Evolutionary conservation across 2,888 invertebrate genomes (phyloP).

Genomic region (Tribolium freemani): DNA sequence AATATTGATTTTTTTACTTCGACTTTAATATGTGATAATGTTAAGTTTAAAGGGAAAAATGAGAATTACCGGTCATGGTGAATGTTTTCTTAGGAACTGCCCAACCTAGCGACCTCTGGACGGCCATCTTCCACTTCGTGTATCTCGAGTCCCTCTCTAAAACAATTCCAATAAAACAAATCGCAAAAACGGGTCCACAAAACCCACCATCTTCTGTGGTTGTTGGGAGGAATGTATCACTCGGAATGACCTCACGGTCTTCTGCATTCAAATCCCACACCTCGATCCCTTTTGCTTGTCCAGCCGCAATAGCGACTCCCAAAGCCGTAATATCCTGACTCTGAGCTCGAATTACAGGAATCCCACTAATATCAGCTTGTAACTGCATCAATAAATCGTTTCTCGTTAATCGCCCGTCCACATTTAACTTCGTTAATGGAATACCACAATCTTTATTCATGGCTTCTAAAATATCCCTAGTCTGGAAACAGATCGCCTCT

Average conservation of each 20-base stretch:
- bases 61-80: constrained; percentile 77
- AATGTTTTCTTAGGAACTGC: constrained; percentile 80
- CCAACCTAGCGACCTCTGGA: constrained; percentile 93
- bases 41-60: neutral
- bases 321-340: constrained; percentile 92
- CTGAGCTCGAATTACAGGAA: constrained; percentile 90
- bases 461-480: constrained; percentile 92
- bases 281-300: constrained; percentile 76
- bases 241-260: constrained; percentile 73
- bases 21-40: too few relatives aligned
- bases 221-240: constrained; percentile 86
- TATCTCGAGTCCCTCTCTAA: constrained; percentile 83
- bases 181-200: neutral
- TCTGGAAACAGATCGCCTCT: constrained; percentile 97
- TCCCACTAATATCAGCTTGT: constrained; percentile 94
- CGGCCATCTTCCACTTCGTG: constrained; percentile 95
- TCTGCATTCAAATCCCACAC: constrained; percentile 78
- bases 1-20: too few relatives aligned
- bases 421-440: constrained; percentile 85
- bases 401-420: constrained; percentile 94
- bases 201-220: constrained; percentile 80
- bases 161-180: constrained; percentile 27
- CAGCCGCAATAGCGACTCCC: constrained; percentile 95
- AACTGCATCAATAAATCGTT: constrained; percentile 95
- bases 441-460: constrained; percentile 95